Percentiles rank a stretch among this genome's conserved stretches.
phyloP scores from a whole-genome alignment of 1,140 invertebrate species.

The Dreissena rostriformis region DNA sequence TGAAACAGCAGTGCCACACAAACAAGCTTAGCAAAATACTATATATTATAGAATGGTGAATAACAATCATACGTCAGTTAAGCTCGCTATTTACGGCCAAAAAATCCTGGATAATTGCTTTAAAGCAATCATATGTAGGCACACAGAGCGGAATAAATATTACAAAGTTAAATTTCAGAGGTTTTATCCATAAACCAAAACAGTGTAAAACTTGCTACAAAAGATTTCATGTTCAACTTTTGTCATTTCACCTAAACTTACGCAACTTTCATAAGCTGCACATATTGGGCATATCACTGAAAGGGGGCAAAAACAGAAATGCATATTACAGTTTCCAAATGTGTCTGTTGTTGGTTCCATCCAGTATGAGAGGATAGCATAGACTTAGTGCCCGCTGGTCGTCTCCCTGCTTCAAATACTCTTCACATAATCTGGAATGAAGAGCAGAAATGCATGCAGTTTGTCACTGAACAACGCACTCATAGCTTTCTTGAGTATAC shows the following conservation, averaged over 20 bases:
- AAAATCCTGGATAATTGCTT: too few species aligned
- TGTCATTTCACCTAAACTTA: neutral
- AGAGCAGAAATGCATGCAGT: neutral
- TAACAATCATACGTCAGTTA: too few species aligned
- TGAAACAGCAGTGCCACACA: slow-evolving; percentile 16
- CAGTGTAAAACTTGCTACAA: neutral
- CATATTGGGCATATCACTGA: neutral
- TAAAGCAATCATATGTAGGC: too few species aligned
- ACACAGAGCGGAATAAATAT: neutral
- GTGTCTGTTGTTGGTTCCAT: slow-evolving; percentile 36
- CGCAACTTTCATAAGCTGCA: neutral
- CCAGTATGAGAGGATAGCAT: slow-evolving; percentile 36
- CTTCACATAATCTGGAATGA: slow-evolving; percentile 37
- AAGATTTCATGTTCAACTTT: neutral
- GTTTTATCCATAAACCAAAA: neutral
- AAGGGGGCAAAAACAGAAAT: neutral
- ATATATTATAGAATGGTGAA: too few species aligned
- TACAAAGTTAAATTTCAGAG: neutral
- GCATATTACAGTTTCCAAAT: slow-evolving; percentile 57
- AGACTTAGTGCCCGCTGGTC: slow-evolving; percentile 38
- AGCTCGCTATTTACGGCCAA: too few species aligned
- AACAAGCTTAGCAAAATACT: too few species aligned
- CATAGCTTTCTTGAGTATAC: too few species aligned
- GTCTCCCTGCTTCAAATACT: slow-evolving; percentile 24
- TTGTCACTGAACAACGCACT: too few species aligned